phyloP scores from a whole-genome alignment of 2,113 vertebrate genomes.

The Cromileptes altivelis region DNA sequence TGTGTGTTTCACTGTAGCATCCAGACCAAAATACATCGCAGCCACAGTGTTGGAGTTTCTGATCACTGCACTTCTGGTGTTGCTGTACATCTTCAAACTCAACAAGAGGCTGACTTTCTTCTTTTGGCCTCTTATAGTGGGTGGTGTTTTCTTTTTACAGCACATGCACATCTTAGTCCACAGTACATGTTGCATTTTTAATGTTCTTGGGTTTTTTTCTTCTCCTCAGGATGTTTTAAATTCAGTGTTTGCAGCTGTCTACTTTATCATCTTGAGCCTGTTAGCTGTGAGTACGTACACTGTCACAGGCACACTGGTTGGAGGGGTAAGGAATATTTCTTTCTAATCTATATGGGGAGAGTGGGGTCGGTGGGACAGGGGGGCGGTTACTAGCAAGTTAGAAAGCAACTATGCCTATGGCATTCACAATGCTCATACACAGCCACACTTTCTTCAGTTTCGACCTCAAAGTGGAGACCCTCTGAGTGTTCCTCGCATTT shows the following conservation, averaged over 20 bases:
- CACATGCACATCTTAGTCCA: neutral
- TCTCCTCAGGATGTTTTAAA: constrained; percentile 88
- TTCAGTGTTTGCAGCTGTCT: constrained; percentile 83
- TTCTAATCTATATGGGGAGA: neutral
- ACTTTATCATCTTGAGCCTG: constrained; percentile 84
- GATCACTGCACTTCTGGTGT: constrained; percentile 79
- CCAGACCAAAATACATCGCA: constrained; percentile 72
- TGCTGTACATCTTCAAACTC: constrained; percentile 87
- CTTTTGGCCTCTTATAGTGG: constrained; percentile 91
- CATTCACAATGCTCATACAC: too few species aligned
- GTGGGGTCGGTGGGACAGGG: too few species aligned
- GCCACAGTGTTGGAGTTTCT: constrained; percentile 82
- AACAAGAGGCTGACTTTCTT: constrained; percentile 80
- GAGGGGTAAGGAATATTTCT: constrained; percentile 87
- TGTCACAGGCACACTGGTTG: constrained; percentile 73
- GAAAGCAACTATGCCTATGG: too few species aligned
- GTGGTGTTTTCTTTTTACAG: constrained; percentile 39
- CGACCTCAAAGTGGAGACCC: too few species aligned
- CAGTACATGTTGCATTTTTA: neutral
- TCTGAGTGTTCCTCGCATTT: too few species aligned
- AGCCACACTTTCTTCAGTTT: too few species aligned
- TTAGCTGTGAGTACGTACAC: constrained; percentile 80
- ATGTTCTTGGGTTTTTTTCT: constrained; percentile 35
- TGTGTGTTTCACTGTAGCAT: constrained; percentile 79
- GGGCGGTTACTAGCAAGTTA: too few species aligned